phyloP scores from a whole-genome alignment of 2,113 vertebrate species.

The Romanogobio albipinnatus region DNA sequence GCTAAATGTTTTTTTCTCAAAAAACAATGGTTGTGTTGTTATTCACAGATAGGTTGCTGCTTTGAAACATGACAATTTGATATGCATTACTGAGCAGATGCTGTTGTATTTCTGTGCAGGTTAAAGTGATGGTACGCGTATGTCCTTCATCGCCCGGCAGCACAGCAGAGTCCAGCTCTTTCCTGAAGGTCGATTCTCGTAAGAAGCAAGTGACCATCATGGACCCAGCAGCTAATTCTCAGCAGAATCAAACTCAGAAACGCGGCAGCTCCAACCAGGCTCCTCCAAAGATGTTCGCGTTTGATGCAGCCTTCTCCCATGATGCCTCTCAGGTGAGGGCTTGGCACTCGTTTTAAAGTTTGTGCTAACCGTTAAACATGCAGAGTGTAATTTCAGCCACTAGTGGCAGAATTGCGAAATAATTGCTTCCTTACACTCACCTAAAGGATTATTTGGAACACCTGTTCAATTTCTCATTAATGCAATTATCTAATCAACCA shows the following conservation, averaged over 20 bases:
- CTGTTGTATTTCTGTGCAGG: constrained; percentile 71
- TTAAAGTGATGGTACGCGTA: constrained; percentile 97
- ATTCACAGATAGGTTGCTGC: not conserved
- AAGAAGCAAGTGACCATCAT: constrained; percentile 97
- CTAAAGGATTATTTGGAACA: too few species aligned
- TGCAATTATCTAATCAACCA: too few species aligned
- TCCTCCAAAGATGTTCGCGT: constrained; percentile 97
- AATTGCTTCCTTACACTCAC: not conserved
- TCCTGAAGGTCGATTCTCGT: constrained; percentile 93
- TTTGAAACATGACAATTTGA: not conserved
- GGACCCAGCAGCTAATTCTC: constrained; percentile 83
- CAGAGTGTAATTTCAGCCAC: not conserved
- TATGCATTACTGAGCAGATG: not conserved
- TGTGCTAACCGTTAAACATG: not conserved
- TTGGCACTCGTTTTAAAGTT: not conserved
- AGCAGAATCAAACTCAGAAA: constrained; percentile 83
- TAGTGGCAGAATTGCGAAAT: not conserved
- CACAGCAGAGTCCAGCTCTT: constrained; percentile 89
- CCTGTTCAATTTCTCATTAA: too few species aligned
- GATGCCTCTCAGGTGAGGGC: constrained; percentile 91
- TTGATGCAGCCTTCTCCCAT: constrained; percentile 93
- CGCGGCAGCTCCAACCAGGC: constrained; percentile 84
- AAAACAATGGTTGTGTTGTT: not conserved
- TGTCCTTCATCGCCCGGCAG: constrained; percentile 84
- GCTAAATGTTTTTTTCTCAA: constrained; percentile 9